Percentiles rank a stretch among this genome's conserved stretches.
phyloP scores from a whole-genome alignment of 2,888 invertebrate genomes.

The Lasioglossum malachurum region DNA sequence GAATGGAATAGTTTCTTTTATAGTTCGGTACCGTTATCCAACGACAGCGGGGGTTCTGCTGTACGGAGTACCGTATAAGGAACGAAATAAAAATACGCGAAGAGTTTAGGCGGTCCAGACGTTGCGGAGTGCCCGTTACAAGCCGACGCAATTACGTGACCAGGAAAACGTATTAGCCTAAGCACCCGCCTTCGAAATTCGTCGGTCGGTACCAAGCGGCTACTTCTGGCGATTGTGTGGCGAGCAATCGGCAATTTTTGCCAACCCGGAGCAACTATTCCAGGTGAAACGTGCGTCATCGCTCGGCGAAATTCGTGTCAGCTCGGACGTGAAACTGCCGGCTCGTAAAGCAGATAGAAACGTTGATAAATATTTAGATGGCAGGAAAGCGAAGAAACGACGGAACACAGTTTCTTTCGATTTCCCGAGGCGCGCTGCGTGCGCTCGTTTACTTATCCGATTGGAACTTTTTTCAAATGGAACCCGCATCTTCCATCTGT shows the following conservation, averaged over 20 bases:
- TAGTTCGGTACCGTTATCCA: not conserved
- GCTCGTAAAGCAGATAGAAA: constrained; percentile 49
- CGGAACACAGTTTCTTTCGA: not conserved
- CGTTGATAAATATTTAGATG: constrained; percentile 45
- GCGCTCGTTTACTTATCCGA: not conserved
- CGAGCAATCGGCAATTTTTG: not conserved
- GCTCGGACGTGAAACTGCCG: constrained; percentile 40
- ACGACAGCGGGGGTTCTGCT: not conserved
- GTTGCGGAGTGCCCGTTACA: not conserved
- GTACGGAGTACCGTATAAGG: not conserved
- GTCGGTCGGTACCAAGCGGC: not conserved
- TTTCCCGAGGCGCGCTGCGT: not conserved
- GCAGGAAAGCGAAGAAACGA: not conserved
- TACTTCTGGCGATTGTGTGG: not conserved
- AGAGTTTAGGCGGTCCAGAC: constrained; percentile 3
- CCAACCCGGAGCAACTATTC: not conserved
- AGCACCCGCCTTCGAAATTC: not conserved
- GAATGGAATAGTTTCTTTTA: not conserved
- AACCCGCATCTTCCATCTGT: not conserved
- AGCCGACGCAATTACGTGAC: constrained; percentile 73
- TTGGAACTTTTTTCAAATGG: not conserved
- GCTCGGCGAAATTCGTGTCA: constrained; percentile 32
- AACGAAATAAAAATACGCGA: not conserved
- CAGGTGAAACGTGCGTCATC: constrained; percentile 10
- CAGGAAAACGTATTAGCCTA: constrained; percentile 13